phyloP scores from a whole-genome alignment of 2,888 invertebrate species.

The Dicyrtomina minuta region DNA sequence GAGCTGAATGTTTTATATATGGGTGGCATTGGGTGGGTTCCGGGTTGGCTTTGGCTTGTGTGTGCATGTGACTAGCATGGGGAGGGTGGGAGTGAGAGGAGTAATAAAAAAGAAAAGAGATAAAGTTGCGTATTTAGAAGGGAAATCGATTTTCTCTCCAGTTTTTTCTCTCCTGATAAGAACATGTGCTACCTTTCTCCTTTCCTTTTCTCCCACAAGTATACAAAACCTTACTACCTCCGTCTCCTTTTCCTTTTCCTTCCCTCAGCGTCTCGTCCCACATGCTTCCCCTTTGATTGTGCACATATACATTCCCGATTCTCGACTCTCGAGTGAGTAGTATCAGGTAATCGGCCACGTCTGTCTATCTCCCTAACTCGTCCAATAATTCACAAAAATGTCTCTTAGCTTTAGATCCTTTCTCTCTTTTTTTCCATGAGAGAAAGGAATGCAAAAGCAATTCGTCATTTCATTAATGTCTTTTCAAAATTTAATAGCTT shows the following conservation, averaged over 20 bases:
- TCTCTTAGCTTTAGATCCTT: slow-evolving; percentile 6
- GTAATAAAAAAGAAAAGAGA: not conserved
- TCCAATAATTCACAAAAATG: slow-evolving; percentile 26
- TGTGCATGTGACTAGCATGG: not conserved
- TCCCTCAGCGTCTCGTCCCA: not conserved
- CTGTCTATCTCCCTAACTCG: not conserved
- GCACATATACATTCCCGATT: not conserved
- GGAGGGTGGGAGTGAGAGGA: not conserved
- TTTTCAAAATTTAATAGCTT: slow-evolving; percentile 21
- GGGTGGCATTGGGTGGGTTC: not conserved
- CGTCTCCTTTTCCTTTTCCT: slow-evolving; percentile 9
- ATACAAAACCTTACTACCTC: too few species aligned
- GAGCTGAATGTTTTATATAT: not conserved
- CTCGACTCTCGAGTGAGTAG: too few species aligned
- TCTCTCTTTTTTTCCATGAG: slow-evolving; percentile 1
- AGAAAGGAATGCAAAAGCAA: not conserved
- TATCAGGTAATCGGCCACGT: too few species aligned
- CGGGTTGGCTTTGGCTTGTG: not conserved
- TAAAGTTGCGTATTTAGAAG: slow-evolving; percentile 27
- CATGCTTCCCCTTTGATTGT: not conserved
- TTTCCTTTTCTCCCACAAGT: not conserved
- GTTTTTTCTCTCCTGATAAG: not conserved
- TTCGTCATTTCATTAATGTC: slow-evolving; percentile 30
- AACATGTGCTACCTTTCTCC: not conserved
- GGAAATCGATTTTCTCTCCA: slow-evolving; percentile 26